Conservation (phyloP, 2,797 vertebrate species). For the Myotis vivesi region DNA sequence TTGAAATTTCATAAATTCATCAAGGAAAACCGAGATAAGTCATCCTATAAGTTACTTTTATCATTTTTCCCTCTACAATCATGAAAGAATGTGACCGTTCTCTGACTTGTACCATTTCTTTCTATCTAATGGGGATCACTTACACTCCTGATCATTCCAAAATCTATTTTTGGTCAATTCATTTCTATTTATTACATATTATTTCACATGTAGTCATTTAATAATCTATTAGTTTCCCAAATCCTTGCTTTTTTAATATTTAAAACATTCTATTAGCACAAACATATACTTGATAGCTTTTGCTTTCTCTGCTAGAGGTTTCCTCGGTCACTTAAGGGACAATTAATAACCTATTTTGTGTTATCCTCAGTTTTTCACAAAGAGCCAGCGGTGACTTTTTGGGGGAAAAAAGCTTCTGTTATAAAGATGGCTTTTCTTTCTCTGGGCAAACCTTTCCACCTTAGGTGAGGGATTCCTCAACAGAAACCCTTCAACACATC, state of each 20-base stretch:
- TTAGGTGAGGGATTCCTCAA: background rate
- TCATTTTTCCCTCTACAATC: background rate
- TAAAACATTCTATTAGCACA: background rate
- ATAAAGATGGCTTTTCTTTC: background rate
- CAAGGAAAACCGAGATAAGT: background rate
- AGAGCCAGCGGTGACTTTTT: background rate
- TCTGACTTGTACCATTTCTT: background rate
- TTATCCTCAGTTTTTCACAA: background rate
- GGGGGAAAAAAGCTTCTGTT: background rate
- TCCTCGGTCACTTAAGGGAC: background rate
- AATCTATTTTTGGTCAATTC: background rate
- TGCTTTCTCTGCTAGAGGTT: background rate
- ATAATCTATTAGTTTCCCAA: conserved; percentile 25
- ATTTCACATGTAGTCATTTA: background rate
- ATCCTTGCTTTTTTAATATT: background rate
- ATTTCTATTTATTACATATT: background rate
- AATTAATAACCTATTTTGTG: background rate
- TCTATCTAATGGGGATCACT: background rate
- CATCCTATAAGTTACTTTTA: background rate
- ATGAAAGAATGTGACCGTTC: background rate
- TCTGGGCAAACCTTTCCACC: background rate
- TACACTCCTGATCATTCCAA: background rate
- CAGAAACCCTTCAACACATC: background rate
- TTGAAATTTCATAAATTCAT: background rate
- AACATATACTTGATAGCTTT: background rate